These are phyloP conservation scores for Nixonia krombeini DNA, from an alignment of 1,140 invertebrate species.

Conservation along the genomic window DNA sequence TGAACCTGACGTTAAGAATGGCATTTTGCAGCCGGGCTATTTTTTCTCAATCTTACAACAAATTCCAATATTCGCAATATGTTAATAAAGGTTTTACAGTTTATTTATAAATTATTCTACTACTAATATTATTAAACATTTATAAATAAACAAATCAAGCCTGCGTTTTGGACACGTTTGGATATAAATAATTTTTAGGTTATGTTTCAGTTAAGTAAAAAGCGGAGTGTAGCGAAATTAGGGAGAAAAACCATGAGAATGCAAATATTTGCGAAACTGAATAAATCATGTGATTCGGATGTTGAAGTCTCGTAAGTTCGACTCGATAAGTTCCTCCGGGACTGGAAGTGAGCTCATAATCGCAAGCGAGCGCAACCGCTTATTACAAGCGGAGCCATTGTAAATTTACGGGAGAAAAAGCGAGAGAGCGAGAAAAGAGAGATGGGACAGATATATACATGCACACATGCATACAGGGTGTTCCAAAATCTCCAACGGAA, in stretches of 20 bases:
- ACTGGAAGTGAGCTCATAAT: slow-evolving; percentile 55
- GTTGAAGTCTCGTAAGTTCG: slow-evolving; percentile 3
- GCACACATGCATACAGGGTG: no score
- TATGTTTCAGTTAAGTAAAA: no score
- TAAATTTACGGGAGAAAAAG: slow-evolving; percentile 48
- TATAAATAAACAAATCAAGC: not conserved
- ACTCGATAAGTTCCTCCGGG: slow-evolving; percentile 51
- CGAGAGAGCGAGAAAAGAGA: slow-evolving; percentile 16
- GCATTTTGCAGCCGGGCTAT: not conserved
- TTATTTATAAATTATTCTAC: not conserved
- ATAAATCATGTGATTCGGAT: slow-evolving; percentile 15
- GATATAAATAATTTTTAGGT: no score
- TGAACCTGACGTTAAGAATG: not conserved
- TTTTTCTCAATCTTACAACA: not conserved
- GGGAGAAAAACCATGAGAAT: no score
- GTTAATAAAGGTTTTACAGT: not conserved
- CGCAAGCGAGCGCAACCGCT: slow-evolving; percentile 49
- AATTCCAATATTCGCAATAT: not conserved
- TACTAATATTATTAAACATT: not conserved
- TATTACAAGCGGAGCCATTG: slow-evolving; percentile 57
- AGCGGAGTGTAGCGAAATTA: no score
- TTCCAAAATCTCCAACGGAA: no score
- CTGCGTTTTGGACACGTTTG: no score
- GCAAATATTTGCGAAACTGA: slow-evolving; percentile 16
- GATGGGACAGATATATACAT: no score